A percentile compares a stretch with the other conserved stretches of the same genome.
Conservation (phyloP, 2,888 invertebrate species). For the Harpagoxenus sublaevis region DNA sequence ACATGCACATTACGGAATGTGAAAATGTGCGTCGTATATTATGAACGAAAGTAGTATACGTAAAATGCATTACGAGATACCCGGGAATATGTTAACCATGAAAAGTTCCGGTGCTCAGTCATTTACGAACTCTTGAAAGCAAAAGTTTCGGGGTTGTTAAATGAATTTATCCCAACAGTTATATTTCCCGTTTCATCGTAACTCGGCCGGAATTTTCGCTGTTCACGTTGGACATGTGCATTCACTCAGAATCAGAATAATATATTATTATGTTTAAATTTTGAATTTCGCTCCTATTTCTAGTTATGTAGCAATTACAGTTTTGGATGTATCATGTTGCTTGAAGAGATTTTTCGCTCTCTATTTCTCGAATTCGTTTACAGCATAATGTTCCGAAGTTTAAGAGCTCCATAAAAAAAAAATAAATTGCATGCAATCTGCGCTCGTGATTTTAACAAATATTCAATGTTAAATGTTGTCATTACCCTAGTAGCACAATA, state of each 20-base stretch:
- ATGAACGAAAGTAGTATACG: neutral
- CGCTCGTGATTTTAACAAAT: conserved; percentile 61
- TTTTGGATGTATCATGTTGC: neutral
- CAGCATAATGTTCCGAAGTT: neutral
- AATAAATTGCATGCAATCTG: conserved; percentile 29
- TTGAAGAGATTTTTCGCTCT: neutral
- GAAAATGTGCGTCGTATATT: neutral
- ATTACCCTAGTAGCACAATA: too few species aligned
- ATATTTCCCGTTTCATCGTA: conserved; percentile 3
- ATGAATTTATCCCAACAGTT: conserved; percentile 18
- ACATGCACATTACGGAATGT: neutral
- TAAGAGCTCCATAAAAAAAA: neutral
- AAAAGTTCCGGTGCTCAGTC: conserved; percentile 38
- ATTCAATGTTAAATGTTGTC: conserved; percentile 67
- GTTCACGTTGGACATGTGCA: neutral
- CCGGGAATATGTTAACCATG: conserved; percentile 37
- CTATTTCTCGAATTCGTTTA: neutral
- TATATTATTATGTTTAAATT: conserved; percentile 10
- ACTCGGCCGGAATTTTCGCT: neutral
- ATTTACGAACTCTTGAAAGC: conserved; percentile 43
- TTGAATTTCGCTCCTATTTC: neutral
- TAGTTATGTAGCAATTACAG: neutral
- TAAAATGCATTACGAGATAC: conserved; percentile 41
- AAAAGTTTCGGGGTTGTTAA: conserved; percentile 25
- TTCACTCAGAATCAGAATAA: conserved; percentile 18